Base-by-base conservation (phyloP, 2,113 vertebrate species). In the Mungos mungo region DNA sequence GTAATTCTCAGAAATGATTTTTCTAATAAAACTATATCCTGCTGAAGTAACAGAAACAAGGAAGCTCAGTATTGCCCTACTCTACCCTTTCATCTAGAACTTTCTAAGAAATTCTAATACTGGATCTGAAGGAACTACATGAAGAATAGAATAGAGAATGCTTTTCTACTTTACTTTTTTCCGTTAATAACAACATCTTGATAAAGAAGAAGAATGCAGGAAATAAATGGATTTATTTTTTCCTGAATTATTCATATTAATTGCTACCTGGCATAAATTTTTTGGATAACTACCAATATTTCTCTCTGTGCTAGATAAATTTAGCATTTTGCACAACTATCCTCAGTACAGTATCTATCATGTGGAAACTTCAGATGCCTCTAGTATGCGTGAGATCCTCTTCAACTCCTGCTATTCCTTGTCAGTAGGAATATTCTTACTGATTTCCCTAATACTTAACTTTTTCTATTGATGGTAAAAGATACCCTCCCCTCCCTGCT, bases 201-300 rank as follows among this genome's bases (percentile, higher is more conserved):
- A 63, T 82, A 83, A 88, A 80, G n/a, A 76, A 16, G 27, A 96
- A 92, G 41, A 86, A 92, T 79, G 9, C 9, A 85, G 54, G 69
- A 90, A 97, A 81, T n/a, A 96, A 93, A 54, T 86, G 57, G n/a
- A 31, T 74, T 95, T 88, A 60, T 31, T 96, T 94, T 92, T 63
- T 77, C 65, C 33, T 96, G 54, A 95, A 96, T 96, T 96, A 92
- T 93, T 95, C 76, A 95, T 88, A 60, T 69, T 93, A 88, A 90
- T 97, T 95, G 88, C 50, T 95, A 57, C 35, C 79, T 41, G 38
- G 63, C 88, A n/a, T 91, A 41, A 90, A n/a, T 81, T 94, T 96
- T 69, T 45, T 19, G 4, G 45, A 52, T 94, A 88, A 93, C 60
- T 97, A 74, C 76, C 91, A 72, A 0, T 82, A 57, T 82, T 93